Base-by-base conservation (phyloP, 2,888 invertebrate genomes). In the Pterostichus niger region DNA sequence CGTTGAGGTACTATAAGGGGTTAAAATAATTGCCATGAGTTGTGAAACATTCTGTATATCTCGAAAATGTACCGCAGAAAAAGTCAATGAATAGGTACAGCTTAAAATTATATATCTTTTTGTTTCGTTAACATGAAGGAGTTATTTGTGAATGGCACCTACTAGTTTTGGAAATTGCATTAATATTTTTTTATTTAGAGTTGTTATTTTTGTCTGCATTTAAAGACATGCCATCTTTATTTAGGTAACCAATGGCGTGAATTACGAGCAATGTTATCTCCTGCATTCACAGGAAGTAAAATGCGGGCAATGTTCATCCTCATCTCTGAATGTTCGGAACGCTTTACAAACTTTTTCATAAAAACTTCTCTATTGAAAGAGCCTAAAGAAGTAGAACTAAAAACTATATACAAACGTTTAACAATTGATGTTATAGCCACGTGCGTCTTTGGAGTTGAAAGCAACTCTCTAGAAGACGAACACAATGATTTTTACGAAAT, bases 341-440 rank as follows among this genome's bases (percentile, higher is more conserved):
- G 56, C 15, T 77, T 56, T 10, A 59, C 56, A 4, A 40, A 33
- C 5, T 11, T 33, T 15, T 77, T 77, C 17, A 4, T 64, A n/a
- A 15, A 56, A 9, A 11, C 77, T 4, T 13, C 49, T 0, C 4
- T n/a, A 13, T 10, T 6, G 2, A 54, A n/a, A 6, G 24, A 40
- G 6, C 10, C 59, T 4, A 9, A 84, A 24, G 85, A 85, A 75
- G 11, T 84, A 24, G 84, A 77, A 35, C 9, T 77, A 9, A 77
- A 77, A 56, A 24, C 56, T 2, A 31, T 59, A 17, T 79, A 13
- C 10, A 59, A 31, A 9, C 17, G 61, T 10, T 86, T 64, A 33
- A 84, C 85, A 4, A 84, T 84, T 71, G 86, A 86, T 73, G 85
- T 85, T 5, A 85, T 86, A 13, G 86, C 85, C 1, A 77, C 77